Percentiles rank a stretch among this genome's conserved stretches.
Evolutionary conservation across 2,888 invertebrate genomes (phyloP).

Genomic region (Ormyrus nitidulus): DNA sequence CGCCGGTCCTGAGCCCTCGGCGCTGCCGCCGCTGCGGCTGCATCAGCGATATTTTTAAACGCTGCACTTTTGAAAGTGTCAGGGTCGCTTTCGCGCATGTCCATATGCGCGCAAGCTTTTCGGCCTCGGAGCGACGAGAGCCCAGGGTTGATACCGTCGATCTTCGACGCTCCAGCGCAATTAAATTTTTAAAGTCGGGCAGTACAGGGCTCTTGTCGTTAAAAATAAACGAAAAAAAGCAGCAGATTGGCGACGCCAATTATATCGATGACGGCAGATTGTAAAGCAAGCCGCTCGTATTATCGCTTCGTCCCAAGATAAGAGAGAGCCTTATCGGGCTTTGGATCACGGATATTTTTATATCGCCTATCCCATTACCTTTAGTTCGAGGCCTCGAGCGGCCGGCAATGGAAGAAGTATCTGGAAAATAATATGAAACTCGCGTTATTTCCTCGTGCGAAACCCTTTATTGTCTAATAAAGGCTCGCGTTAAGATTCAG

Average conservation of each 20-base stretch:
- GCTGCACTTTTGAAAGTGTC: slow-evolving; percentile 8
- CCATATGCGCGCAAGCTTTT: slow-evolving; percentile 9
- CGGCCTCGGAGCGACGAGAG: background rate
- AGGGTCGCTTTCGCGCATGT: slow-evolving; percentile 22
- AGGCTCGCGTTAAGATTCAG: too few relatives aligned
- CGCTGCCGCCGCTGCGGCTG: too few relatives aligned
- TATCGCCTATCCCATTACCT: slow-evolving; percentile 45
- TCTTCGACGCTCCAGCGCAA: background rate
- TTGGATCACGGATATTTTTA: slow-evolving; percentile 67
- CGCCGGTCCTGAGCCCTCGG: too few relatives aligned
- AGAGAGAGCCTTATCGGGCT: slow-evolving; percentile 61
- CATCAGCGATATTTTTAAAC: too few relatives aligned
- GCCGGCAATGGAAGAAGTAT: too few relatives aligned
- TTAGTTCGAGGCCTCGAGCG: too few relatives aligned
- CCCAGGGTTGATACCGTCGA: slow-evolving; percentile 44
- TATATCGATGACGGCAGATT: slow-evolving; percentile 34
- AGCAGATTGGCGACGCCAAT: background rate
- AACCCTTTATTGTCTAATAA: too few relatives aligned
- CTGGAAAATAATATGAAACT: too few relatives aligned
- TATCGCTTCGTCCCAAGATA: slow-evolving; percentile 3
- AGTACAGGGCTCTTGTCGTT: too few relatives aligned
- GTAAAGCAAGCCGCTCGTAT: slow-evolving; percentile 6
- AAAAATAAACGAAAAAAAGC: background rate
- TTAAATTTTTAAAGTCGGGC: background rate
- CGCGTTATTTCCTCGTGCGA: too few relatives aligned